phyloP scores from a whole-genome alignment of 2,797 vertebrate species.

The Eremophila alpestris region DNA sequence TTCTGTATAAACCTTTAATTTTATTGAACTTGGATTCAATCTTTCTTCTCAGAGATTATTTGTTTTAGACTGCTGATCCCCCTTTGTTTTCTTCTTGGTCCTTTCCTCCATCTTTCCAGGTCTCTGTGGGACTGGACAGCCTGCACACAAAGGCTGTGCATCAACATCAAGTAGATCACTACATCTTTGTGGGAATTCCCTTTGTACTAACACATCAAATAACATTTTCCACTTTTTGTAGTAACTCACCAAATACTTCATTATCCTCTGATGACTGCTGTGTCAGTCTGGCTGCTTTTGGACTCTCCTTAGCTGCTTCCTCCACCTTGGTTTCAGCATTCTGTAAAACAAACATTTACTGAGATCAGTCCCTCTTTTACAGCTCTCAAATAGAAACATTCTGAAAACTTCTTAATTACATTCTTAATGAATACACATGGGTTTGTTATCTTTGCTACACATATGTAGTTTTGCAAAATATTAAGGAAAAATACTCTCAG shows the following conservation, averaged over 20 bases:
- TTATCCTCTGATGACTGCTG: slow-evolving; percentile 74
- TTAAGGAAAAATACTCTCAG: background rate
- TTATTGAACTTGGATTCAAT: background rate
- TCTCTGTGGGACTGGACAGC: background rate
- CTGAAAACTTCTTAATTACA: background rate
- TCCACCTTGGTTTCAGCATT: slow-evolving; percentile 41
- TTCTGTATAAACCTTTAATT: background rate
- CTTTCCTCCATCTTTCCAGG: background rate
- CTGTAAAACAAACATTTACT: slow-evolving; percentile 53
- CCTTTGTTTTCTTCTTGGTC: background rate
- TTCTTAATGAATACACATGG: background rate
- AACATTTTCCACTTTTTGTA: background rate
- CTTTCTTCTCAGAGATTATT: background rate
- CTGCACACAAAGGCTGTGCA: background rate
- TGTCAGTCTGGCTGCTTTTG: background rate
- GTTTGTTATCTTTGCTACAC: background rate
- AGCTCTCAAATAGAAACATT: background rate
- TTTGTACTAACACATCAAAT: background rate
- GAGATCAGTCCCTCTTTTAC: background rate
- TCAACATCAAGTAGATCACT: background rate
- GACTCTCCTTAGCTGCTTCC: slow-evolving; percentile 29
- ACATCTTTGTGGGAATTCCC: background rate
- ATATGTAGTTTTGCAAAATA: background rate
- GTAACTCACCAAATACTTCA: slow-evolving; percentile 78
- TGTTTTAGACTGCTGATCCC: background rate